Evolutionary conservation across 2,797 vertebrate genomes (phyloP).

Genomic region (Discoglossus pictus): DNA sequence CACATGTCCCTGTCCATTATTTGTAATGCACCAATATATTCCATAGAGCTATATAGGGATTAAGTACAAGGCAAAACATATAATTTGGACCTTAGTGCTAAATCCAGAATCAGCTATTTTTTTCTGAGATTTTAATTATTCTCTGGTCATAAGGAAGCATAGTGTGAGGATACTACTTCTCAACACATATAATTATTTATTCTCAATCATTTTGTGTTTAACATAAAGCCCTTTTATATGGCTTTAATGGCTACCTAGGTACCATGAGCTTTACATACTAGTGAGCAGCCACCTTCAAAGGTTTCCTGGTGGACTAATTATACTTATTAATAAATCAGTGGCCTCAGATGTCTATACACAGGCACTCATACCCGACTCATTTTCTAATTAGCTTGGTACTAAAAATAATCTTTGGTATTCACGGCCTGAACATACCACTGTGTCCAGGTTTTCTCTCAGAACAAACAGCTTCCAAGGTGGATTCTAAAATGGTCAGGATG

Average conservation of each 20-base stretch:
- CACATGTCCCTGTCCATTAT: no score
- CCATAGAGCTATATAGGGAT: no score
- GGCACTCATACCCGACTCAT: background rate
- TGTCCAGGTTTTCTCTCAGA: background rate
- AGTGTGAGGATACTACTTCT: no score
- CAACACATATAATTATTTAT: slow-evolving; percentile 26
- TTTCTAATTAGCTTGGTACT: background rate
- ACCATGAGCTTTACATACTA: slow-evolving; percentile 10
- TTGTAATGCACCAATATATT: no score
- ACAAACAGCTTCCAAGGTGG: slow-evolving; percentile 20
- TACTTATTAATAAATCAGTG: slow-evolving; percentile 1
- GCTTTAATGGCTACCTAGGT: slow-evolving; percentile 10
- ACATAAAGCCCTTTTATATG: slow-evolving; percentile 7
- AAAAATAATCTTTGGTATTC: background rate
- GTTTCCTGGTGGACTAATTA: slow-evolving; percentile 21
- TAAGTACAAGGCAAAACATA: no score
- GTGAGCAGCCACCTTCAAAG: slow-evolving; percentile 15
- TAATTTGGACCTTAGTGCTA: no score
- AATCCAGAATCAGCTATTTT: no score
- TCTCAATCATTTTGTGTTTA: background rate
- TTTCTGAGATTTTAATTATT: background rate
- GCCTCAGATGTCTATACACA: background rate
- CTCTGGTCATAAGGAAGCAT: background rate
- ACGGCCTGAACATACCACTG: background rate
- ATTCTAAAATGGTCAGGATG: slow-evolving; percentile 12